A percentile compares a stretch with the other conserved stretches of the same genome.
These are phyloP conservation scores for Polietes domitor DNA, from an alignment of 2,888 invertebrate genomes.

Conservation along the genomic window DNA sequence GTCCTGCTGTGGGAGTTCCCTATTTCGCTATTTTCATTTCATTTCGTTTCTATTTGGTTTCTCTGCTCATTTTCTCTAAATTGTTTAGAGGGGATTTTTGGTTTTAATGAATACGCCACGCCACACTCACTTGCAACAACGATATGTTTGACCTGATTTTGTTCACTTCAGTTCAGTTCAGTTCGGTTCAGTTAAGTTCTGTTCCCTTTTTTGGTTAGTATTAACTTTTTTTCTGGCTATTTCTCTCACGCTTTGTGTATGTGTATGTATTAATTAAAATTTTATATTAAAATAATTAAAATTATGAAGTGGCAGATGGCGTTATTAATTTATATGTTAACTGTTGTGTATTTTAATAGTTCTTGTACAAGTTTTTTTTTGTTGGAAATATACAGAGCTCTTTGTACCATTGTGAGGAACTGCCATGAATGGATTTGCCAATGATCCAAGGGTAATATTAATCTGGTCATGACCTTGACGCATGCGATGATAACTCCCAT, in stretches of 20 bases:
- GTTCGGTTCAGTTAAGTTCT: too few species aligned
- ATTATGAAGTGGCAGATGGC: background rate
- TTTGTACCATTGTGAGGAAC: background rate
- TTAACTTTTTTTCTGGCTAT: background rate
- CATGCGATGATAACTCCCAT: background rate
- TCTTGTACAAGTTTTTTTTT: background rate
- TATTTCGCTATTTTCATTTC: background rate
- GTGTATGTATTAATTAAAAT: constrained; percentile 17
- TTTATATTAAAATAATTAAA: constrained; percentile 25
- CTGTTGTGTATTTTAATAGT: constrained; percentile 26
- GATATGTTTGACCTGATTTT: constrained; percentile 45
- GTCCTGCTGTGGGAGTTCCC: background rate
- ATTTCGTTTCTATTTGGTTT: background rate
- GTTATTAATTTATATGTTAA: constrained; percentile 8
- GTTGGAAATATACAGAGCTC: background rate
- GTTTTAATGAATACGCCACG: constrained; percentile 34
- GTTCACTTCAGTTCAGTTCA: background rate
- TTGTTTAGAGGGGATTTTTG: constrained; percentile 26
- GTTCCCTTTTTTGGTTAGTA: background rate
- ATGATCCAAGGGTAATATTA: background rate
- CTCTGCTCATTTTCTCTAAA: background rate
- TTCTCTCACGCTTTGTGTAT: background rate
- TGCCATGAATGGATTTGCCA: background rate
- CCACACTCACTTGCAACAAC: background rate
- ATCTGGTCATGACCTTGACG: background rate